A percentile compares a stretch with the other conserved stretches of the same genome.
These are phyloP conservation scores for Philantomba maxwellii DNA, from an alignment of 2,113 vertebrate genomes.

Conservation along the genomic window DNA sequence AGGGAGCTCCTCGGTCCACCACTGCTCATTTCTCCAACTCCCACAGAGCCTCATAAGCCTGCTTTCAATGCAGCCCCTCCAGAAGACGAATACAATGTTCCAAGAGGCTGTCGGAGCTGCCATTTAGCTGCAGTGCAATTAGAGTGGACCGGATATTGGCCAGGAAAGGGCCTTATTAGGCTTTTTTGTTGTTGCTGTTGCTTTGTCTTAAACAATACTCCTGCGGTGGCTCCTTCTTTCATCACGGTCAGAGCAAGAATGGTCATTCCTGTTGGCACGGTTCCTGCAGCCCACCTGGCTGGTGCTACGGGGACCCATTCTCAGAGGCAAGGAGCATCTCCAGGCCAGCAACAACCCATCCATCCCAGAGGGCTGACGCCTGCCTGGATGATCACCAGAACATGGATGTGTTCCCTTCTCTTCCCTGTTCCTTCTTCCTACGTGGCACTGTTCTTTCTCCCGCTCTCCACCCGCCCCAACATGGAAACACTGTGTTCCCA, in stretches of 20 bases:
- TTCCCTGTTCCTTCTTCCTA: conserved; percentile 32
- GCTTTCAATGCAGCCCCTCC: conserved; percentile 6
- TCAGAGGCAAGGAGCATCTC: not conserved
- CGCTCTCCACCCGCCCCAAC: conserved; percentile 28
- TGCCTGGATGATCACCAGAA: not conserved
- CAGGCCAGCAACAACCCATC: not conserved
- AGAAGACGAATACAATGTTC: conserved; percentile 53
- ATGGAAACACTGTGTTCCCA: conserved; percentile 64
- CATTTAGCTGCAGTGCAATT: conserved; percentile 2
- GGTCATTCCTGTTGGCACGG: conserved; percentile 62
- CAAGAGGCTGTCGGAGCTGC: not conserved
- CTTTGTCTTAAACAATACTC: conserved; percentile 41
- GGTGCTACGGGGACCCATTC: conserved; percentile 48
- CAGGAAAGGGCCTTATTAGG: conserved; percentile 30
- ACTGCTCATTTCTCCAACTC: conserved; percentile 16
- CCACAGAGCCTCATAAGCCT: not conserved
- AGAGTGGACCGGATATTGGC: not conserved
- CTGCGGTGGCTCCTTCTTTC: conserved; percentile 48
- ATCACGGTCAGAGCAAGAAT: conserved; percentile 69
- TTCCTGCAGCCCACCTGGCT: conserved; percentile 62
- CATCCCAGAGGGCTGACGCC: not conserved
- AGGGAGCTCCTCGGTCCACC: not conserved
- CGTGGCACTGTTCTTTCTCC: conserved; percentile 50
- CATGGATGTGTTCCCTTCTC: conserved; percentile 25
- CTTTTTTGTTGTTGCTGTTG: not conserved